phyloP scores from a whole-genome alignment of 2,113 vertebrate species.

The Brevimyrus niger region DNA sequence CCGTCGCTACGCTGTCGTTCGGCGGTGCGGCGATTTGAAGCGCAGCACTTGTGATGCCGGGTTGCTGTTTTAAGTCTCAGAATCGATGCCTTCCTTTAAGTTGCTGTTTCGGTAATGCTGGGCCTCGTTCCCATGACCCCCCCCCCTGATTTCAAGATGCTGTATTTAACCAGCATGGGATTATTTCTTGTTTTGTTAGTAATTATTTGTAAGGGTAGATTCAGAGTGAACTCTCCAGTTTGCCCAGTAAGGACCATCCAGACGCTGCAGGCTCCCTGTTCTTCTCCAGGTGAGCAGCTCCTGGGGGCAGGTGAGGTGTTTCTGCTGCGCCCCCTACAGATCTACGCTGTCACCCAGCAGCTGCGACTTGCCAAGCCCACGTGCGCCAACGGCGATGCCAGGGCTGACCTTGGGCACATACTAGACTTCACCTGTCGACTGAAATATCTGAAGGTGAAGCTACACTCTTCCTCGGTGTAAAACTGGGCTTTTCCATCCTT shows the following conservation, averaged over 20 bases:
- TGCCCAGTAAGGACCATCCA: neutral
- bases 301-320: conserved; percentile 85
- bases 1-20: neutral
- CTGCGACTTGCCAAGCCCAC: conserved; percentile 82
- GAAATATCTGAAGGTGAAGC: conserved; percentile 84
- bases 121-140: neutral
- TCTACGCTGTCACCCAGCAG: conserved; percentile 84
- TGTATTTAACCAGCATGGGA: neutral
- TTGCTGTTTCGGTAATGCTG: neutral
- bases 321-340: conserved; percentile 77
- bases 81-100: neutral
- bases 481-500: neutral
- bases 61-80: neutral
- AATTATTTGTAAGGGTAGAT: neutral
- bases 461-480: neutral
- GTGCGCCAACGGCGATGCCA: conserved; percentile 84
- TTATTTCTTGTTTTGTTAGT: neutral
- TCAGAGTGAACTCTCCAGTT: neutral
- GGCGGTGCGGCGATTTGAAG: neutral
- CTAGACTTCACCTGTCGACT: conserved; percentile 95
- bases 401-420: conserved; percentile 91
- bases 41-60: neutral
- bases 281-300: conserved; percentile 80
- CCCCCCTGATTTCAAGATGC: neutral
- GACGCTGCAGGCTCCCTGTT: neutral